Evolutionary conservation across 2,888 invertebrate genomes (phyloP).

Genomic region (Nephrocerus scutellatus): DNA sequence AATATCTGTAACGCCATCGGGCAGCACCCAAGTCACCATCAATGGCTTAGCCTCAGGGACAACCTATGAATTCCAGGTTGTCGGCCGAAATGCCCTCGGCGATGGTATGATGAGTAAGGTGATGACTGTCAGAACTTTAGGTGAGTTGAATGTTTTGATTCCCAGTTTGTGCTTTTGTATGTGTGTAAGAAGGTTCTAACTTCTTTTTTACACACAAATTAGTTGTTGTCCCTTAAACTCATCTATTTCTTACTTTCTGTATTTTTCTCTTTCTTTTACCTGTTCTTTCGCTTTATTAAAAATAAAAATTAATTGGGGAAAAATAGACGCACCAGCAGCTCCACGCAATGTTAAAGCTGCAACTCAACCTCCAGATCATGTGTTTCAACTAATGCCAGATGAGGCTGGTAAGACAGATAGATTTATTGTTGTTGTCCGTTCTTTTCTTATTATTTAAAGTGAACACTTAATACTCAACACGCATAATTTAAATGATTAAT

Average conservation of each 20-base stretch:
- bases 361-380: slow-evolving; percentile 59
- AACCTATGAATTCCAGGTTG: slow-evolving; percentile 92
- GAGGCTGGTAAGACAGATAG: slow-evolving; percentile 69
- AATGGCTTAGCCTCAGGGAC: slow-evolving; percentile 84
- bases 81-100: slow-evolving; percentile 89
- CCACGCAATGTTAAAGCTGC: slow-evolving; percentile 50
- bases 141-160: slow-evolving; percentile 50
- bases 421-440: too few species aligned
- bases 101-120: slow-evolving; percentile 95
- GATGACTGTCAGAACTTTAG: slow-evolving; percentile 80
- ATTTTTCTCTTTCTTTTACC: slow-evolving; percentile 17
- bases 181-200: slow-evolving; percentile 22
- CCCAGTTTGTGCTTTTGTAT: slow-evolving; percentile 9
- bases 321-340: slow-evolving; percentile 47
- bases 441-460: too few species aligned
- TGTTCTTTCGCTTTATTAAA: slow-evolving; percentile 25
- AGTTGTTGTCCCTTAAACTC: neutral
- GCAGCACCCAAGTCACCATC: slow-evolving; percentile 82
- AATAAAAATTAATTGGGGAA: slow-evolving; percentile 41
- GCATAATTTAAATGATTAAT: slow-evolving; percentile 7
- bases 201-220: slow-evolving; percentile 1
- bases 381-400: slow-evolving; percentile 61
- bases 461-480: too few species aligned
- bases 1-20: slow-evolving; percentile 86
- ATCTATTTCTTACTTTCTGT: slow-evolving; percentile 2